A percentile compares a stretch with the other conserved stretches of the same genome.
These are phyloP conservation scores for Platysteira castanea DNA, from an alignment of 2,113 vertebrate genomes.

Conservation along the genomic window DNA sequence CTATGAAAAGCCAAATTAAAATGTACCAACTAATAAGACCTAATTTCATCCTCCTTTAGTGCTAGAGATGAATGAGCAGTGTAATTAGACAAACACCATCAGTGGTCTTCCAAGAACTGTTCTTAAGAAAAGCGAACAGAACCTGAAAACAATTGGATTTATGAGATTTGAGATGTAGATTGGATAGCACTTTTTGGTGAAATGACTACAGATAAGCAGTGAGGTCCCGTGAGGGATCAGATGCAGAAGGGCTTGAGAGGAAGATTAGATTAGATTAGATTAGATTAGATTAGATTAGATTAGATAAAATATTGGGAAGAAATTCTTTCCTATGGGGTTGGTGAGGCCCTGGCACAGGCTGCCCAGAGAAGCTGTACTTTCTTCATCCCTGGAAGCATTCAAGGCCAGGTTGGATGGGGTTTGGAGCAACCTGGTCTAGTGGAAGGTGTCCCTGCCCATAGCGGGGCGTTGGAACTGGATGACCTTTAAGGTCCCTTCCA, in stretches of 20 bases:
- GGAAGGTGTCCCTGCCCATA: background rate
- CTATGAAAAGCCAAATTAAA: background rate
- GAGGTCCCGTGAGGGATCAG: background rate
- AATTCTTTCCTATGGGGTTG: background rate
- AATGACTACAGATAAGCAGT: background rate
- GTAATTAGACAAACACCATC: background rate
- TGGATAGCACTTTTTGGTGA: background rate
- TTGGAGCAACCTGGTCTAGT: rapidly evolving
- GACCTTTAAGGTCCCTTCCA: background rate
- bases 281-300: no score
- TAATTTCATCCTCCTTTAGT: constrained; percentile 11
- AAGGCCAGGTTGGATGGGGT: background rate
- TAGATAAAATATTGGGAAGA: background rate
- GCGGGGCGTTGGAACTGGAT: background rate
- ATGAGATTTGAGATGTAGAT: background rate
- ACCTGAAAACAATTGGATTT: background rate
- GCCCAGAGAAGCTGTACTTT: background rate
- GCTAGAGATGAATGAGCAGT: background rate
- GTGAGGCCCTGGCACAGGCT: background rate
- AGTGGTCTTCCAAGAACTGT: background rate
- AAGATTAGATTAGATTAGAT: background rate
- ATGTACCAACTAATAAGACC: background rate
- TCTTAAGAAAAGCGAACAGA: background rate
- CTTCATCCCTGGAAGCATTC: background rate
- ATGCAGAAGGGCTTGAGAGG: background rate